These are phyloP conservation scores for Diplodus puntazzo DNA, from an alignment of 2,797 vertebrate genomes.

Conservation along the genomic window DNA sequence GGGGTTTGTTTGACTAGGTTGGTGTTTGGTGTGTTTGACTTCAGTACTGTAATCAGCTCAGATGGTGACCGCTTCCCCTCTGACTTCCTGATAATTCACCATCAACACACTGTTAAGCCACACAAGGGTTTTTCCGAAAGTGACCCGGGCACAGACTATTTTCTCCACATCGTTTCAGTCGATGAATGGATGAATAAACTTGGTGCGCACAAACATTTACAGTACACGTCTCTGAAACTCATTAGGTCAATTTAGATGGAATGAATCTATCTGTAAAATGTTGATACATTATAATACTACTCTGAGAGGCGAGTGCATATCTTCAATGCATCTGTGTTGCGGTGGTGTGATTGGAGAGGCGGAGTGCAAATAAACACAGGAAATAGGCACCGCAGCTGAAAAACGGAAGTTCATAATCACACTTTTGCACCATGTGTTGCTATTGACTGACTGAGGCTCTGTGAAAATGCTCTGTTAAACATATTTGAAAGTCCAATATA, in stretches of 20 bases:
- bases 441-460: background rate
- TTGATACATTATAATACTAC: background rate
- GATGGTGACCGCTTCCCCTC: constrained; percentile 1
- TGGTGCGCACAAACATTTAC: background rate
- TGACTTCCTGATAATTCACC: constrained; percentile 14
- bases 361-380: background rate
- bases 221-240: background rate
- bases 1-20: background rate
- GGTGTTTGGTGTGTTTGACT: background rate
- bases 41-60: background rate
- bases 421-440: background rate
- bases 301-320: background rate
- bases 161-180: background rate
- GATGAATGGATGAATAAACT: background rate
- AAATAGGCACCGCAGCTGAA: background rate
- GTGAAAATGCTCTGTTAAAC: background rate
- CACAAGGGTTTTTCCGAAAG: background rate
- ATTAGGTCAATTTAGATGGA: background rate
- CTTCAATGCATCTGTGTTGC: background rate
- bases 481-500: background rate
- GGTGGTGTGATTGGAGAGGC: background rate
- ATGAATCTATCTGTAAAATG: background rate
- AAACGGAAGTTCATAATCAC: constrained; percentile 10
- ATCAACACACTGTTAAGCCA: background rate
- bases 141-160: background rate